These are phyloP conservation scores for Anoplolepis gracilipes DNA, from an alignment of 1,140 invertebrate genomes.

Conservation along the genomic window DNA sequence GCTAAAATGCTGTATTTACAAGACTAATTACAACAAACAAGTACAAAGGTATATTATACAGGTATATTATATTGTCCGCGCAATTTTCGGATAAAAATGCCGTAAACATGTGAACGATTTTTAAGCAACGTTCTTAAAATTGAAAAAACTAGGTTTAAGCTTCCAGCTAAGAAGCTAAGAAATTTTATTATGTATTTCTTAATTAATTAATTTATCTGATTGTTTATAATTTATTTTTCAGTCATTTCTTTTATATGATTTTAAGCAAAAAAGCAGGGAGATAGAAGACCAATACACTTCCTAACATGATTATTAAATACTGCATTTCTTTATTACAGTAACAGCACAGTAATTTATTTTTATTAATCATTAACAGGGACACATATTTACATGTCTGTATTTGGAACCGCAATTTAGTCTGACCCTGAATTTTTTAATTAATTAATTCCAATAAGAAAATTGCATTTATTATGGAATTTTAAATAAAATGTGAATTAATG, in stretches of 20 bases:
- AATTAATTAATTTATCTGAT: neutral
- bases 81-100: neutral
- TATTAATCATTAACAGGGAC: neutral
- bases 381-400: conserved; percentile 32
- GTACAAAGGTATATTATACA: conserved; percentile 32
- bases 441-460: neutral
- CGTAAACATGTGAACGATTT: neutral
- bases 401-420: neutral
- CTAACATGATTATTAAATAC: neutral
- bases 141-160: conserved; percentile 21
- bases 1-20: conserved; percentile 73
- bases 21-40: conserved; percentile 25
- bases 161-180: neutral
- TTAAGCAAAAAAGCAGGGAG: neutral
- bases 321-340: conserved; percentile 12
- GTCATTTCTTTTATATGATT: neutral
- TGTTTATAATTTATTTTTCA: neutral
- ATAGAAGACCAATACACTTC: neutral
- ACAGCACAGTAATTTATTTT: conserved; percentile 6
- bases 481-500: neutral
- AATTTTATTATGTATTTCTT: neutral
- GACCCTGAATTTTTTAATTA: neutral
- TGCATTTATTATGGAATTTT: neutral
- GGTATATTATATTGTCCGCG: neutral
- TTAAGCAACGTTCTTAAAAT: conserved; percentile 14